These are phyloP conservation scores for Chlamydotis undulata DNA, from an alignment of 2,113 vertebrate species.

Conservation along the genomic window DNA sequence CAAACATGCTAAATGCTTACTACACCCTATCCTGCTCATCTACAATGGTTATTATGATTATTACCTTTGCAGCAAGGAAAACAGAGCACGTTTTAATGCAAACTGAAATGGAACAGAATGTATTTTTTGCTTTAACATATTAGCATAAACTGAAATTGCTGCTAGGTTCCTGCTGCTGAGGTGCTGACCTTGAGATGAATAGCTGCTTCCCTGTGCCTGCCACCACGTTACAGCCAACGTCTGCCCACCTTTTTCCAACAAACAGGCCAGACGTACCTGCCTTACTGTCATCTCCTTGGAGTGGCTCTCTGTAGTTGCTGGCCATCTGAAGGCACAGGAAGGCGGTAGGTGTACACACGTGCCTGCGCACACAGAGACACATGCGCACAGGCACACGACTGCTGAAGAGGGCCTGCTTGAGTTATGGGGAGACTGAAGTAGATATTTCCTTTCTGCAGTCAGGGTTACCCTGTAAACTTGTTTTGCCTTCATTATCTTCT, in stretches of 20 bases:
- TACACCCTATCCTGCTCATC: not conserved
- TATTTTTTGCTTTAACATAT: not conserved
- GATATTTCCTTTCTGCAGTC: fast-evolving
- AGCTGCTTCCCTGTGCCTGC: not conserved
- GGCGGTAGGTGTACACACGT: fast-evolving
- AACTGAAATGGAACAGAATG: not conserved
- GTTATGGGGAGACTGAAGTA: not conserved
- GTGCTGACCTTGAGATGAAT: not conserved
- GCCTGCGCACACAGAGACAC: fast-evolving
- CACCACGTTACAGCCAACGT: not conserved
- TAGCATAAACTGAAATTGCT: not conserved
- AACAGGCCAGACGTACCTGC: not conserved
- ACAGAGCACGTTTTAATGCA: not conserved
- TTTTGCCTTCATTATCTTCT: not conserved
- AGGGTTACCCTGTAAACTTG: not conserved
- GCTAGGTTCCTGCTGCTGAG: not conserved
- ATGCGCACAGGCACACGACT: not conserved
- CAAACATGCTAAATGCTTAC: not conserved
- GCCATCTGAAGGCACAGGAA: not conserved
- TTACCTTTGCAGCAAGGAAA: not conserved
- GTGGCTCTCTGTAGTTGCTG: not conserved
- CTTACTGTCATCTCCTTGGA: not conserved
- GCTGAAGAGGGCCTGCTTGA: not conserved
- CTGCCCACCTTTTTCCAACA: fast-evolving
- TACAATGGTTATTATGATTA: not conserved